These are phyloP conservation scores for Leptinotarsa rubiginosa DNA, from an alignment of 2,888 invertebrate genomes.

Conservation along the genomic window DNA sequence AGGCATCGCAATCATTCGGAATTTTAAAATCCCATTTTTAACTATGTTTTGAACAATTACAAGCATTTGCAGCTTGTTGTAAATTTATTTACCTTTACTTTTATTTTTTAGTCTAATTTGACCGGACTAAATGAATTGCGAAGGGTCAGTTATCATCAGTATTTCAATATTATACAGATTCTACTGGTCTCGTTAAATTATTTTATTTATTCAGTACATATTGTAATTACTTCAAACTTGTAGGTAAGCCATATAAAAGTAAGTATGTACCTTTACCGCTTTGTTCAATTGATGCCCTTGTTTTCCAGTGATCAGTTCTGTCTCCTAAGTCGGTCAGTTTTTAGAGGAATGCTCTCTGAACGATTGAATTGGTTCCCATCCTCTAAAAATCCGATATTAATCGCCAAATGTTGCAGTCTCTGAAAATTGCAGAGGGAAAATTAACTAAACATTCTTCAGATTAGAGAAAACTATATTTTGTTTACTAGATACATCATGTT, in stretches of 20 bases:
- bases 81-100: no score
- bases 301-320: slow-evolving; percentile 46
- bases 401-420: not conserved
- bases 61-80: no score
- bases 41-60: no score
- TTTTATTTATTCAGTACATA: slow-evolving; percentile 63
- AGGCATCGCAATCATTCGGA: no score
- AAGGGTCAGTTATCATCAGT: slow-evolving; percentile 65
- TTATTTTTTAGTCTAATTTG: no score
- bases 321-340: not conserved
- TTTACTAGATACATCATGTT: no score
- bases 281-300: slow-evolving; percentile 53
- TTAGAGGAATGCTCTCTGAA: not conserved
- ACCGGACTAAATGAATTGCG: no score
- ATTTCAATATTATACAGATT: slow-evolving; percentile 51
- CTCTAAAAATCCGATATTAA: not conserved
- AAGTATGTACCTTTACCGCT: slow-evolving; percentile 53
- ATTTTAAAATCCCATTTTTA: no score
- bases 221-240: slow-evolving; percentile 62
- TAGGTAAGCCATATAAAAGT: slow-evolving; percentile 57
- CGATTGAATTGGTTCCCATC: not conserved
- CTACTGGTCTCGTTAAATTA: slow-evolving; percentile 61
- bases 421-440: no score
- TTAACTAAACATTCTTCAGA: no score
- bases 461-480: no score